Evolutionary conservation across 2,797 vertebrate species (phyloP), one percentile per base, ranked within the genome.

Genomic region (Anabacerthia variegaticeps): DNA sequence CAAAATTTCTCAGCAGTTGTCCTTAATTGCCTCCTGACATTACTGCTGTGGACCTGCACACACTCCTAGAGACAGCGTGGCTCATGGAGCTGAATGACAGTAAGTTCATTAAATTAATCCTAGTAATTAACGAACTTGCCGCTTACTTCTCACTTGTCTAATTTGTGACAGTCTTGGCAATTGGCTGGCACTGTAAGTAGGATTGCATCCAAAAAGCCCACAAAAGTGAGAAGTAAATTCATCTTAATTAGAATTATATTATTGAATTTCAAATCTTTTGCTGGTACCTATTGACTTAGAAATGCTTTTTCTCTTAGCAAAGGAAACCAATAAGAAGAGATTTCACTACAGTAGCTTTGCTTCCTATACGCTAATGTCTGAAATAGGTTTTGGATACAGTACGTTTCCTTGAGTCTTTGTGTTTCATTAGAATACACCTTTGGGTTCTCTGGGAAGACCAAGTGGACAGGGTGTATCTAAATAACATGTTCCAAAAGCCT

Each of bases 161-260:
- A 97, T 98, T 97, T 96, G 95, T 98, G 97, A 96, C 94, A 79
- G 78, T 93, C 91, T 97, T 97, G 97, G 98, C 98, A 98, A 97
- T 97, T 97, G 96, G 97, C 96, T 98, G 98, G 96, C 96, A 97
- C 93, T 95, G 94, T 87, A 97, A 98, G 93, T 94, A 94, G 97
- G 98, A 98, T 97, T 96, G 68, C 94, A 96, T 98, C 97, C 97
- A 98, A 98, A 98, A 99, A 97, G 15, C 80, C 88, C 96, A 96
- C 97, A 95, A 91, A 97, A 97, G 95, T 95, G 95, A 97, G 96
- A 97, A 98, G 97, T 97, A 98, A 98, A 98, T 98, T 98, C 92
- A 98, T 98, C 98, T 98, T 99, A 98, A 98, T 98, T 98, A 98
- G 91, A 95, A 96, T 96, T 97, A 98, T 91, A 97, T 97, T 96